Evolutionary conservation across 30 jellyfish, hydroid and myxozoan genomes (phyloP), one percentile per base, ranked within the genome.

Genomic region (Mastigias papua): DNA sequence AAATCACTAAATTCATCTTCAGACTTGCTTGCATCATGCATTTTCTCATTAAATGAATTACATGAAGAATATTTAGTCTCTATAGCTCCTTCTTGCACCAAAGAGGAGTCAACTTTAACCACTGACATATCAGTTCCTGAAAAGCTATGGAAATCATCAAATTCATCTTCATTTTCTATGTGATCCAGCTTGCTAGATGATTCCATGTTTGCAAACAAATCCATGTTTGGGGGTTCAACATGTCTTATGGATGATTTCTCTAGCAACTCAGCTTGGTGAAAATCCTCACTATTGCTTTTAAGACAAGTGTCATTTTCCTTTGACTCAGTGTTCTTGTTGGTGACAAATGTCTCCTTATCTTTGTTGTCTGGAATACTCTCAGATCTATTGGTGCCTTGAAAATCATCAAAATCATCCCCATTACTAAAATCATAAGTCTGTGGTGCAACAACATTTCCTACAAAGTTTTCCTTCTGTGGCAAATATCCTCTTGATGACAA

Each of bases 1-100:
- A 75, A 75, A 33, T 75, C 86, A 75, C 26, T 42, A 75, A 31
- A 75, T 22, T 28, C 57, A 28, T 75, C 75, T 30, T 23, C 48
- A n/a, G 17, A 3, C 1, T 30, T 4, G 20, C 69, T 57, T 27
- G 42, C 5, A 6, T 65, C 46, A 3, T 42, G 11, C 15, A 3
- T 28, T 2, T 32, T 37, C 27, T 32, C 63, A 33, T 69, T 69
- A 7, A 7, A 22, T 10, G 64, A 32, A 69, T 69, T 27, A 69
- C 15, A 13, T 4, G 23, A 17, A 63, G 13, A 15, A 26, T 25
- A 10, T 63, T 63, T 63, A 6, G 25, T 11, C 17, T 16, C 67
- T 54, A 25, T 16, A 16, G 17, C 27, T 11, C 7, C 67, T 54
- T 2, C 25, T 54, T 54, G 20, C n/a, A n/a, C n/a, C 17, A 25